Percentiles rank a stretch among this genome's conserved stretches.
Conservation (phyloP, 2,797 vertebrate species). For the Chromis chromis region DNA sequence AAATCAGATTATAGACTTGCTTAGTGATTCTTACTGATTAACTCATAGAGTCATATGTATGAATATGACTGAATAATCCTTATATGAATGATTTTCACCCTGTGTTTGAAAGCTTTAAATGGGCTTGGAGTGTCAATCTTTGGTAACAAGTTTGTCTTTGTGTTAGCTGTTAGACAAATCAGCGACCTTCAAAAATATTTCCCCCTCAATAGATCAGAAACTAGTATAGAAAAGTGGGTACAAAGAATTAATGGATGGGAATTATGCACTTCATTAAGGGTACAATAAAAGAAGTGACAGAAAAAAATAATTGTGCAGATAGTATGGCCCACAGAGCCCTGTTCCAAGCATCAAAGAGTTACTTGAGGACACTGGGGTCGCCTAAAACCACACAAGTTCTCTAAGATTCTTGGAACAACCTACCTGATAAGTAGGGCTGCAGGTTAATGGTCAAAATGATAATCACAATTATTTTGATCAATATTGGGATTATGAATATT, state of each 20-base stretch:
- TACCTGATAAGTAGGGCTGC: not conserved
- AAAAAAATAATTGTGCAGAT: not conserved
- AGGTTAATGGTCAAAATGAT: no score
- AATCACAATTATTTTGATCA: no score
- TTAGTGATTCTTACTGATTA: slow-evolving; percentile 7
- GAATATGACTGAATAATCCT: not conserved
- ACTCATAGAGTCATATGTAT: not conserved
- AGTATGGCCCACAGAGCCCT: not conserved
- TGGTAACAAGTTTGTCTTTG: no score
- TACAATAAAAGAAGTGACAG: not conserved
- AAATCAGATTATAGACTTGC: not conserved
- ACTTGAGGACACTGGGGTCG: not conserved
- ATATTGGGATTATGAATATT: no score
- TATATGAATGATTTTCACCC: not conserved
- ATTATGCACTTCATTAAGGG: not conserved
- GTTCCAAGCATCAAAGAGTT: no score
- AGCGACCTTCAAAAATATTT: no score
- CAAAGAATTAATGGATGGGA: not conserved
- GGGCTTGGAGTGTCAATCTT: no score
- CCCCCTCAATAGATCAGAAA: no score
- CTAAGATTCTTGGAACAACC: not conserved
- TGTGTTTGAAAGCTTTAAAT: no score
- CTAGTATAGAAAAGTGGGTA: no score
- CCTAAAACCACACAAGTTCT: not conserved
- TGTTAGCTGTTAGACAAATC: no score